A percentile compares a stretch with the other conserved stretches of the same genome.
These are phyloP conservation scores for Microdon myrmicae DNA, from an alignment of 2,888 invertebrate species.

Conservation along the genomic window DNA sequence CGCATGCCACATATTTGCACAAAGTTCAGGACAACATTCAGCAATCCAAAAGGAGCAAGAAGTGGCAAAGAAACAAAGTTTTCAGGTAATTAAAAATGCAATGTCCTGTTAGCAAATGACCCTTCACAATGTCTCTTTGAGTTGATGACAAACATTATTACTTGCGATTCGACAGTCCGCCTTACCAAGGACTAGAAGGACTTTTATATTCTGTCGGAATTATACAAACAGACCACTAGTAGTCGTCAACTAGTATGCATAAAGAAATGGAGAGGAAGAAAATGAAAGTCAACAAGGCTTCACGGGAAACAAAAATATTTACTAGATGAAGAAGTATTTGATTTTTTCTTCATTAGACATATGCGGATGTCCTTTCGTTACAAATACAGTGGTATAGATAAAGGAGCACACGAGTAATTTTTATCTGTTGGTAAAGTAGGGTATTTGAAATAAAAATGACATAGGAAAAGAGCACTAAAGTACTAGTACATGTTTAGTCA, in stretches of 20 bases:
- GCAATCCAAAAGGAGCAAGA: neutral
- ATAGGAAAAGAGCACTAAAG: constrained; percentile 1
- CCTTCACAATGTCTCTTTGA: constrained; percentile 45
- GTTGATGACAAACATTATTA: constrained; percentile 51
- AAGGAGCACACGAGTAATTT: constrained; percentile 23
- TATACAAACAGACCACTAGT: constrained; percentile 31
- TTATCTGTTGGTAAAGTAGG: constrained; percentile 26
- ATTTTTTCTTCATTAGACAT: constrained; percentile 48
- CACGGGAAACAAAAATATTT: constrained; percentile 48
- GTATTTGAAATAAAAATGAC: constrained; percentile 12
- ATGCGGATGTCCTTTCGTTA: constrained; percentile 11
- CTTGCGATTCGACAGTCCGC: constrained; percentile 48
- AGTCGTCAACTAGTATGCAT: constrained; percentile 14
- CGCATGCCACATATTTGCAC: no score
- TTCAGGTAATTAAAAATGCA: constrained; percentile 48
- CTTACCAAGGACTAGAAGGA: constrained; percentile 26
- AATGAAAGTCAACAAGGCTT: constrained; percentile 45
- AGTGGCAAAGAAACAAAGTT: constrained; percentile 20
- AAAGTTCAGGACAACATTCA: constrained; percentile 1
- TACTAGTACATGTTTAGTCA: constrained; percentile 21
- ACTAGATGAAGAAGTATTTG: constrained; percentile 49
- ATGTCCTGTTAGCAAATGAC: constrained; percentile 45
- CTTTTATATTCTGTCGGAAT: constrained; percentile 27
- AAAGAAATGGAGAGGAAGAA: constrained; percentile 16
- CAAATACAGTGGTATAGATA: neutral